These are phyloP conservation scores for Bubo blakistoni DNA, from an alignment of 2,113 vertebrate species.

Conservation along the genomic window DNA sequence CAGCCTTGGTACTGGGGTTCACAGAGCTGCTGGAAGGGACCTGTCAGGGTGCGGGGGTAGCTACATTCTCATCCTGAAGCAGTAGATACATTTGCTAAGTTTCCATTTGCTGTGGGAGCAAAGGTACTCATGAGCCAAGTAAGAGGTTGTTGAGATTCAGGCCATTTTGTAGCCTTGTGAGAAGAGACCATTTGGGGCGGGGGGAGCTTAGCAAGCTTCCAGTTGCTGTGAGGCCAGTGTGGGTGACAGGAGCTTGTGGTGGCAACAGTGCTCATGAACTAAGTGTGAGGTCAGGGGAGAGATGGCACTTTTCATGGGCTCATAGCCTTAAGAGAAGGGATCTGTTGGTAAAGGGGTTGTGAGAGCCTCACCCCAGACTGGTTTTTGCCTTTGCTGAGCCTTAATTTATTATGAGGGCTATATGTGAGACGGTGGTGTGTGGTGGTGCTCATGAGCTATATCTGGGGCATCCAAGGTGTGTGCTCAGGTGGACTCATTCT, in stretches of 20 bases:
- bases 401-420: not conserved
- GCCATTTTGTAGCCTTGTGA: not conserved
- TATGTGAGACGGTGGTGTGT: not conserved
- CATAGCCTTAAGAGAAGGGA: not conserved
- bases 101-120: not conserved
- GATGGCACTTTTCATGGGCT: not conserved
- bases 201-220: not conserved
- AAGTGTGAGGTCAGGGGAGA: not conserved
- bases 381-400: not conserved
- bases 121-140: accelerated
- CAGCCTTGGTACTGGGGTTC: not conserved
- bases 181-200: not conserved
- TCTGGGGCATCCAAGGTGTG: accelerated
- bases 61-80: not conserved
- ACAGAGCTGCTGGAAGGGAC: not conserved
- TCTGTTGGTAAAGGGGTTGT: not conserved
- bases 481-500: not conserved
- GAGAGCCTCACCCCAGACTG: not conserved
- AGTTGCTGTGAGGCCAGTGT: not conserved
- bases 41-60: accelerated
- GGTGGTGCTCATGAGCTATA: not conserved
- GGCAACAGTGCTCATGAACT: accelerated
- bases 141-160: not conserved
- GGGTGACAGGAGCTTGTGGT: not conserved
- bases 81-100: accelerated